Conservation (phyloP, 2,797 vertebrate species). For the Gila robusta region DNA sequence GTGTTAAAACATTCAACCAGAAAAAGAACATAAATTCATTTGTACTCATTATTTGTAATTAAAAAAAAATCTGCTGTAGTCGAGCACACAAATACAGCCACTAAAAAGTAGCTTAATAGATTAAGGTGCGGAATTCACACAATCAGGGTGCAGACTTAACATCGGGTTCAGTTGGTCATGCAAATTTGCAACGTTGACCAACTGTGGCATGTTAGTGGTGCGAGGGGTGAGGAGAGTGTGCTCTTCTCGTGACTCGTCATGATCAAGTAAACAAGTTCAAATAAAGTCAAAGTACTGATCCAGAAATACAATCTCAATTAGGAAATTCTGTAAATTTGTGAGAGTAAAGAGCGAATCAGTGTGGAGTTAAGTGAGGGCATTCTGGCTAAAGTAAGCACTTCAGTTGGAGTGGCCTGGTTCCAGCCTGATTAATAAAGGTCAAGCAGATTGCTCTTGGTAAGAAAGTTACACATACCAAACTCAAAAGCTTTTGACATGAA, state of each 20-base stretch:
- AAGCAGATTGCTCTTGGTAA: constrained; percentile 32
- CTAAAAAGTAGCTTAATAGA: no score
- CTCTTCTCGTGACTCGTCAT: background rate
- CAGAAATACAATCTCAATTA: background rate
- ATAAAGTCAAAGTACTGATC: background rate
- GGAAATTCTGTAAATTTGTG: background rate
- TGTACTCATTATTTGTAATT: no score
- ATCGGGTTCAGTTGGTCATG: background rate
- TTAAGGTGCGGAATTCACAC: no score
- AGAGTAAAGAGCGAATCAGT: background rate
- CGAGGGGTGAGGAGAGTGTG: background rate
- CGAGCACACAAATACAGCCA: no score
- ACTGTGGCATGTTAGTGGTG: background rate
- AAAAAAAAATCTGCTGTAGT: no score
- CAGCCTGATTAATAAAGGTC: constrained; percentile 43
- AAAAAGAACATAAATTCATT: no score
- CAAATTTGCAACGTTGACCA: background rate
- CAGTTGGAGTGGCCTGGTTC: constrained; percentile 24
- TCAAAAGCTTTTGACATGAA: constrained; percentile 35
- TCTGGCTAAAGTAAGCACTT: constrained; percentile 34
- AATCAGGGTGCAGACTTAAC: background rate
- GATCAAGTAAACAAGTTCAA: constrained; percentile 1
- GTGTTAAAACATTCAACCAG: no score
- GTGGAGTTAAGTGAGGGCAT: constrained; percentile 29
- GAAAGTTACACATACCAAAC: constrained; percentile 23